Evolutionary conservation across 2,888 invertebrate species (phyloP), one percentile per base, ranked within the genome.

Genomic region (Siphonodentalium dalli): DNA sequence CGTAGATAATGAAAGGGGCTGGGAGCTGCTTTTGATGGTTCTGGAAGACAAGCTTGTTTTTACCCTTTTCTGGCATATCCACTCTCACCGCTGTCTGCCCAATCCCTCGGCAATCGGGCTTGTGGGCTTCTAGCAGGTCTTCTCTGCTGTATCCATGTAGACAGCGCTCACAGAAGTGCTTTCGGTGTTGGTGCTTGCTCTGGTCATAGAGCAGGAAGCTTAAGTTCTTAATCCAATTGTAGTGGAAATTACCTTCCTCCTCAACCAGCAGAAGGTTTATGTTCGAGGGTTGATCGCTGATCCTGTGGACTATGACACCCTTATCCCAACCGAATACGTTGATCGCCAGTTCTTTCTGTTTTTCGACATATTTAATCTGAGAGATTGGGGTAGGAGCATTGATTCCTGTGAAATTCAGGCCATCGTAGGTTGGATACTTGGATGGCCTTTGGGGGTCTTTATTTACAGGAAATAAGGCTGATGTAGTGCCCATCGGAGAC

Each of bases 1-100:
- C 54, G 33, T 61, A 59, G 49, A 61, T 51, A n/a, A 45, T 40
- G 42, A 29, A 59, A 1, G 46, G 51, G 11, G 29, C 52, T 27
- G 15, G 15, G 27, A 59, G 41, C 31, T 46, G 42, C 39, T 45
- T 53, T 41, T 49, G 45, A 8, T 49, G 33, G 53, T 58, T 52
- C n/a, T 43, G 41, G 40, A 60, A 54, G 28, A 5, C 7, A 11
- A 53, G 49, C 23, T 23, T 43, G 35, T 53, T 51, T 13, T 52
- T 42, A 4, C 48, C 54, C 43, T 53, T 45, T 39, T 33, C 42
- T 15, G 48, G 57, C 52, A 58, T 57, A 15, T 34, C 40, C 21
- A 44, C 43, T 33, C 41, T 35, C 20, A 53, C 46, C 2, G 56
- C 46, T 7, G 26, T 43, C 23, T 54, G 29, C 15, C 33, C 37